Evolutionary conservation across 2,888 invertebrate genomes (phyloP).

Genomic region (Erebia palarica): DNA sequence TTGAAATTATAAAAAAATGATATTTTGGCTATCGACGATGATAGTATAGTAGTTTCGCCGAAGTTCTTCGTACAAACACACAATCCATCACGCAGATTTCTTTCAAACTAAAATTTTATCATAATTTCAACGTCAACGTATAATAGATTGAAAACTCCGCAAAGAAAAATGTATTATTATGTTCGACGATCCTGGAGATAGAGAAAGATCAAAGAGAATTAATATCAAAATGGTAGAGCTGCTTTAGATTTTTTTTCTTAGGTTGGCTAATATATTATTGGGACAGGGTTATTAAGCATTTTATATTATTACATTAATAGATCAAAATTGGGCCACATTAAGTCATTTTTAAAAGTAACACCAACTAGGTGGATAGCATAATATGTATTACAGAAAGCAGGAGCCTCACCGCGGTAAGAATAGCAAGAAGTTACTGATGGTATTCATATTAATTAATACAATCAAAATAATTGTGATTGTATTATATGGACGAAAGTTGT

Average conservation of each 20-base stretch:
- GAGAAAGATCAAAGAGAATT: conserved; percentile 6
- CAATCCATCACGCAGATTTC: conserved; percentile 35
- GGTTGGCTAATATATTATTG: neutral
- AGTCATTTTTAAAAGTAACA: too few species aligned
- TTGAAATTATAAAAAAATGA: neutral
- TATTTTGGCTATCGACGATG: neutral
- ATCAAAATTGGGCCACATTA: too few species aligned
- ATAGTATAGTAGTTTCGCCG: too few species aligned
- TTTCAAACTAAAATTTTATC: conserved; percentile 53
- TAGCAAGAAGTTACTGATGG: too few species aligned
- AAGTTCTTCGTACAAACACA: conserved; percentile 17
- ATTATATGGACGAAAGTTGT: too few species aligned
- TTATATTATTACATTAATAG: too few species aligned
- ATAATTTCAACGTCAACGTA: conserved; percentile 65
- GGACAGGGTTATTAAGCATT: too few species aligned
- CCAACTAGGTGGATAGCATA: too few species aligned
- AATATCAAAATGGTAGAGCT: neutral
- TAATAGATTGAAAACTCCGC: conserved; percentile 70
- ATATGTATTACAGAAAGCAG: too few species aligned
- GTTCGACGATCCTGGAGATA: conserved; percentile 61
- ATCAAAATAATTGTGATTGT: too few species aligned
- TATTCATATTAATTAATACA: too few species aligned
- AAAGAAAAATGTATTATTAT: conserved; percentile 73
- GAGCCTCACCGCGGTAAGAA: too few species aligned
- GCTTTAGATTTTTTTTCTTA: neutral